Evolutionary conservation across 2,113 vertebrate species (phyloP).

Genomic region (Jacana jacana): DNA sequence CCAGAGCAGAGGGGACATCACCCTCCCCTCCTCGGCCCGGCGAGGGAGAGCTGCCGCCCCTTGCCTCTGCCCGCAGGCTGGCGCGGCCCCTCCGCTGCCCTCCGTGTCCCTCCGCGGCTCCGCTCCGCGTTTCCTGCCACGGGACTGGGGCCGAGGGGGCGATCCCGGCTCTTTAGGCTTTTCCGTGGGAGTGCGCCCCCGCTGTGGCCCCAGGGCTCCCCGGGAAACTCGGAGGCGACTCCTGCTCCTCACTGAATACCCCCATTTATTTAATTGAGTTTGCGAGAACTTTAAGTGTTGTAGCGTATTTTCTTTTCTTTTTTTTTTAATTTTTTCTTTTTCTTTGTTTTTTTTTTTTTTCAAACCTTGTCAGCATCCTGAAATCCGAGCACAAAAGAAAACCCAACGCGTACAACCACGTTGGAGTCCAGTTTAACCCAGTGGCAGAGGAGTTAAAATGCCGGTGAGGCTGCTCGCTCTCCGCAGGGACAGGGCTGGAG

Average conservation of each 20-base stretch:
- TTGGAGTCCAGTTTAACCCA: neutral
- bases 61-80: neutral
- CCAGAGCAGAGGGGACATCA: neutral
- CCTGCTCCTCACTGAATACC: neutral
- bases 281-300: neutral
- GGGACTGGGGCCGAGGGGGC: neutral
- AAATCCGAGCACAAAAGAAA: neutral
- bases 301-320: too few relatives aligned
- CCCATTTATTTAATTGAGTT: neutral
- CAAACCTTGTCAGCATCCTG: neutral
- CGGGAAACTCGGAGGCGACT: neutral
- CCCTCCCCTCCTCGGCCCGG: too few relatives aligned
- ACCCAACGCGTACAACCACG: neutral
- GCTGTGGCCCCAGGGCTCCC: neutral
- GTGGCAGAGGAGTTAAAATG: slow-evolving; percentile 39
- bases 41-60: neutral
- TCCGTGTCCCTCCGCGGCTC: neutral
- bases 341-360: neutral
- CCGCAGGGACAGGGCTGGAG: slow-evolving; percentile 11
- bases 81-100: neutral
- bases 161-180: neutral
- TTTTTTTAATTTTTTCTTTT: too few relatives aligned
- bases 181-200: neutral
- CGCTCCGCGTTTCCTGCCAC: neutral
- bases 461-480: neutral